Evolutionary conservation across 2,888 invertebrate genomes (phyloP).

Genomic region (Andrena fulva): DNA sequence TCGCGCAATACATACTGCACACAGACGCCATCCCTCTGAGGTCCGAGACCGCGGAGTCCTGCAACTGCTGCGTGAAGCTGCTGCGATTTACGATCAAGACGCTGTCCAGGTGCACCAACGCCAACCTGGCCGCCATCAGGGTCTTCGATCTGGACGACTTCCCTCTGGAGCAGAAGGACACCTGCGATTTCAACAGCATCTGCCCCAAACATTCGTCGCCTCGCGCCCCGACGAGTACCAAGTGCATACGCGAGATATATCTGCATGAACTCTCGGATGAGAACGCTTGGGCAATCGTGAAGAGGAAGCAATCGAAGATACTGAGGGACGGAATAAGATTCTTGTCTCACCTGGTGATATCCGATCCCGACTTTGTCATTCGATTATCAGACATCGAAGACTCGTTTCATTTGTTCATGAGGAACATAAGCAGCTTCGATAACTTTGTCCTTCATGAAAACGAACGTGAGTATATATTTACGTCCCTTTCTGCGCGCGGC

Average conservation of each 20-base stretch:
- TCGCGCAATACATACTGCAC: constrained; percentile 73
- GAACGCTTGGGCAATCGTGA: constrained; percentile 73
- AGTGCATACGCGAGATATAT: constrained; percentile 36
- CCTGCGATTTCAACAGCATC: constrained; percentile 59
- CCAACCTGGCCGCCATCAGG: constrained; percentile 56
- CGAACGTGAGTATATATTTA: constrained; percentile 75
- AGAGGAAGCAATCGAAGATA: constrained; percentile 71
- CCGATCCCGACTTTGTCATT: constrained; percentile 78
- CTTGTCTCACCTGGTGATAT: constrained; percentile 77
- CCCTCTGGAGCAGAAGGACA: constrained; percentile 1
- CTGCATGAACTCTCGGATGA: constrained; percentile 55
- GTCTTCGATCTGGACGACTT: constrained; percentile 22
- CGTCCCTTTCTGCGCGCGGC: not conserved
- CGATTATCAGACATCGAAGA: constrained; percentile 77
- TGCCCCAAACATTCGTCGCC: constrained; percentile 48
- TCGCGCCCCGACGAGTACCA: not conserved
- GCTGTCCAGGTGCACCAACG: constrained; percentile 76
- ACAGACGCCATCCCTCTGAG: constrained; percentile 74
- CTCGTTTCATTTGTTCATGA: constrained; percentile 77
- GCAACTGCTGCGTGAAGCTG: constrained; percentile 77
- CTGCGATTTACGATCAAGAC: constrained; percentile 76
- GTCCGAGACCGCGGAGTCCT: constrained; percentile 70
- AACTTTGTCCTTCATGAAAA: constrained; percentile 75
- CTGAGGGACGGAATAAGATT: constrained; percentile 79
- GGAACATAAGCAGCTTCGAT: constrained; percentile 71